Conservation (phyloP, 2,113 vertebrate species). For the Planiliza haematocheilus region DNA sequence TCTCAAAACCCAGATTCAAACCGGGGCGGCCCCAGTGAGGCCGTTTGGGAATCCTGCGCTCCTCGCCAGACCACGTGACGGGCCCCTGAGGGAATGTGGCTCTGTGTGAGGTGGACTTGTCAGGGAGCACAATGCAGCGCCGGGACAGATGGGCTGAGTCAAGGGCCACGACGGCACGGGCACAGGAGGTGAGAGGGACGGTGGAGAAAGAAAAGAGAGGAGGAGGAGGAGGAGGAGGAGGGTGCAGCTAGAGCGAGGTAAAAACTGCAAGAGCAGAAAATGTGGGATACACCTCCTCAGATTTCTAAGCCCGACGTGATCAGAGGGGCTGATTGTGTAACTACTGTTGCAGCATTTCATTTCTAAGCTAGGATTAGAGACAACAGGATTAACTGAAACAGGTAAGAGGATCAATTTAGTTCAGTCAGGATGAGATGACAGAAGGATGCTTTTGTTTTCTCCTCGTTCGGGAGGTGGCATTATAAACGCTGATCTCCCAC, state of each 20-base stretch:
- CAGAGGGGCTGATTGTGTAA: slow-evolving; percentile 67
- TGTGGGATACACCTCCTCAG: slow-evolving; percentile 25
- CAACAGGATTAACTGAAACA: slow-evolving; percentile 74
- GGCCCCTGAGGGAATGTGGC: slow-evolving; percentile 66
- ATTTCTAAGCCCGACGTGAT: slow-evolving; percentile 62
- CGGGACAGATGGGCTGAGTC: slow-evolving; percentile 83
- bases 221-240: not conserved
- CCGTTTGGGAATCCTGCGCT: slow-evolving; percentile 43
- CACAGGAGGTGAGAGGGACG: slow-evolving; percentile 51
- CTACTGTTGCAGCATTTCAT: slow-evolving; percentile 64
- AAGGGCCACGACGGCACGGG: slow-evolving; percentile 65
- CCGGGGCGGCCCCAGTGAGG: not conserved
- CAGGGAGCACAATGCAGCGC: slow-evolving; percentile 73
- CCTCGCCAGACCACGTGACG: slow-evolving; percentile 56
- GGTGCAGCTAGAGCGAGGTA: slow-evolving; percentile 35
- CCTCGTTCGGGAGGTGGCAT: slow-evolving; percentile 38
- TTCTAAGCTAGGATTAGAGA: slow-evolving; percentile 69
- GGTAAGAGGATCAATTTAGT: slow-evolving; percentile 76
- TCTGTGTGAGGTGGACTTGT: slow-evolving; percentile 62
- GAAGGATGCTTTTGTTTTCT: slow-evolving; percentile 71
- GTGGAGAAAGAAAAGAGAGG: slow-evolving; percentile 32
- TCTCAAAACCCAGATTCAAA: slow-evolving; percentile 3
- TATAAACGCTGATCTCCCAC: slow-evolving; percentile 40
- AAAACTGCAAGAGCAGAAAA: slow-evolving; percentile 23
- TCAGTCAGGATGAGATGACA: slow-evolving; percentile 62